These are phyloP conservation scores for Phoenicopterus ruber DNA, from an alignment of 2,113 vertebrate species.

Conservation along the genomic window DNA sequence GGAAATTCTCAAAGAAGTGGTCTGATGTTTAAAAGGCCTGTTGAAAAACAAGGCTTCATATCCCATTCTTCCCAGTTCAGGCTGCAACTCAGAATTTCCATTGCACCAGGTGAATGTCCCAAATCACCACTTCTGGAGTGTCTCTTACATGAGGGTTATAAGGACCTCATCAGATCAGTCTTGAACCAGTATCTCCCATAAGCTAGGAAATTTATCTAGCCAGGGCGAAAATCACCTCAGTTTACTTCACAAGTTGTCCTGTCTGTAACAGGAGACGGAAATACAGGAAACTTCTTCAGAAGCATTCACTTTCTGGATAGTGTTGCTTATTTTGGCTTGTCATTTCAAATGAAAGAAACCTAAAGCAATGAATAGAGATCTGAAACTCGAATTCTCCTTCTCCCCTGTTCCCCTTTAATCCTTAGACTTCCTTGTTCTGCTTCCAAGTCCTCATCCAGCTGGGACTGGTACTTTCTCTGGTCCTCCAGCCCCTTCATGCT, in stretches of 20 bases:
- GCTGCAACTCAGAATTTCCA: not conserved
- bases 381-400: not conserved
- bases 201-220: not conserved
- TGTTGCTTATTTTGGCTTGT: not conserved
- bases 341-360: constrained; percentile 20
- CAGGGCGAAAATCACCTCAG: not conserved
- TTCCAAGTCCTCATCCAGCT: not conserved
- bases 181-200: not conserved
- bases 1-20: not conserved
- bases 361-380: not conserved
- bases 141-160: not conserved
- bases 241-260: not conserved
- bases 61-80: not conserved
- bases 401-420: not conserved
- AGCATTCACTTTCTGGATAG: not conserved
- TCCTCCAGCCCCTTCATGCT: not conserved
- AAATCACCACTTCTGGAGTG: not conserved
- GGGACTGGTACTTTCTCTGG: not conserved
- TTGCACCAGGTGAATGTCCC: not conserved
- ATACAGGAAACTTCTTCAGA: not conserved
- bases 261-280: not conserved
- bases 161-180: not conserved
- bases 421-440: not conserved
- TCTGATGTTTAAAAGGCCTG: not conserved
- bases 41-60: not conserved